Evolutionary conservation across 2,797 vertebrate species (phyloP).

Genomic region (Periophthalmus magnuspinnatus): DNA sequence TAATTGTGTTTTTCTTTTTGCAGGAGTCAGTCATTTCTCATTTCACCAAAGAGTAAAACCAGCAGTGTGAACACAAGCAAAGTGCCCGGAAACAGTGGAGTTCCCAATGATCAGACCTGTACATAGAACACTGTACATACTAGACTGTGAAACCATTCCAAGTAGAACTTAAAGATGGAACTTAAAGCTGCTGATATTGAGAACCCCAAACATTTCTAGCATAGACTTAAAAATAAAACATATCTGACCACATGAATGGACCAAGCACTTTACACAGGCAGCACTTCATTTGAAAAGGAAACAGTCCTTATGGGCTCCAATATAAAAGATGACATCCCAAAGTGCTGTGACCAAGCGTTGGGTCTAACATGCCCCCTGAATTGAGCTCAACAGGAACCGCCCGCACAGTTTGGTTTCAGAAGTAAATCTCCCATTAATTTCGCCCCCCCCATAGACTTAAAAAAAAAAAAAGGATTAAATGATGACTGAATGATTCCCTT

Average conservation of each 20-base stretch:
- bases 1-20: neutral
- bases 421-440: no score
- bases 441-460: no score
- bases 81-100: slow-evolving; percentile 30
- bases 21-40: neutral
- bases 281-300: no score
- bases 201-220: slow-evolving; percentile 36
- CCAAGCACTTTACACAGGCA: no score
- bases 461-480: no score
- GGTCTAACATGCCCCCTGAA: no score
- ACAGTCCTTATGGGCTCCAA: no score
- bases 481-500: no score
- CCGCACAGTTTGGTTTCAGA: no score
- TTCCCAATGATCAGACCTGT: slow-evolving; percentile 37
- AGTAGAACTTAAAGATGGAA: neutral
- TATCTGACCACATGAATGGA: neutral
- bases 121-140: neutral
- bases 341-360: no score
- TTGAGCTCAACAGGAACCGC: no score
- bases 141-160: neutral
- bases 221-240: slow-evolving; percentile 10
- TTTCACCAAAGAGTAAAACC: slow-evolving; percentile 35
- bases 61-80: slow-evolving; percentile 54
- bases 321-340: no score
- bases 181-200: slow-evolving; percentile 16